phyloP scores from a whole-genome alignment of 2,113 vertebrate species.

The Lepus americanus region DNA sequence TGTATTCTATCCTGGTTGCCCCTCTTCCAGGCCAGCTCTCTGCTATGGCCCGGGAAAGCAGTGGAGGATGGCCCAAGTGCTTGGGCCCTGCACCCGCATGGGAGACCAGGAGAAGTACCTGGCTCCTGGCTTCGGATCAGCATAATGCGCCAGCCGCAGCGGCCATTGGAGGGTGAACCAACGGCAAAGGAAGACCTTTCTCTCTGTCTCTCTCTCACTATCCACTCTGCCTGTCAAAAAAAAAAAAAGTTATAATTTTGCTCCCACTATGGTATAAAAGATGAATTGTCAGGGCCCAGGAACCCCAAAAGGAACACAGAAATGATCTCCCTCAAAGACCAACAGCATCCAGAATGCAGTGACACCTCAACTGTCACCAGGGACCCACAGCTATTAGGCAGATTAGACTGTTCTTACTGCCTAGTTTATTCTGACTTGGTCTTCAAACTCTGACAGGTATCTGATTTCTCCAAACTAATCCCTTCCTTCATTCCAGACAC shows the following conservation, averaged over 20 bases:
- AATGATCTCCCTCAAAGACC: neutral
- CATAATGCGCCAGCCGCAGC: no score
- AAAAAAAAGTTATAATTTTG: neutral
- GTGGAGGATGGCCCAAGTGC: no score
- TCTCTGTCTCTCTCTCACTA: no score
- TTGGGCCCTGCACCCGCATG: no score
- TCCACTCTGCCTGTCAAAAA: no score
- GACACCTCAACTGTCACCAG: neutral
- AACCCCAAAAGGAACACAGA: neutral
- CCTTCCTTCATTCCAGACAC: neutral
- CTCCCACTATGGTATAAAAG: neutral
- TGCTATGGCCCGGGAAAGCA: no score
- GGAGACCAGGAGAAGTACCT: no score
- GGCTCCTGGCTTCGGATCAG: no score
- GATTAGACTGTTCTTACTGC: neutral
- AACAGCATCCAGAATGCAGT: slow-evolving; percentile 4
- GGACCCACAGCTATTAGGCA: neutral
- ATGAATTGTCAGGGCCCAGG: neutral
- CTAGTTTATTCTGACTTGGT: neutral
- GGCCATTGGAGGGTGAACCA: no score
- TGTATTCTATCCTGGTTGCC: no score
- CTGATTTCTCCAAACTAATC: neutral
- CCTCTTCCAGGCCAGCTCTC: no score
- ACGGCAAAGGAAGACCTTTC: no score
- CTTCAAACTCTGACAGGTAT: slow-evolving; percentile 32